Evolutionary conservation across 2,888 invertebrate species (phyloP), one percentile per base, ranked within the genome.

Genomic region (Carterocephalus palaemon): DNA sequence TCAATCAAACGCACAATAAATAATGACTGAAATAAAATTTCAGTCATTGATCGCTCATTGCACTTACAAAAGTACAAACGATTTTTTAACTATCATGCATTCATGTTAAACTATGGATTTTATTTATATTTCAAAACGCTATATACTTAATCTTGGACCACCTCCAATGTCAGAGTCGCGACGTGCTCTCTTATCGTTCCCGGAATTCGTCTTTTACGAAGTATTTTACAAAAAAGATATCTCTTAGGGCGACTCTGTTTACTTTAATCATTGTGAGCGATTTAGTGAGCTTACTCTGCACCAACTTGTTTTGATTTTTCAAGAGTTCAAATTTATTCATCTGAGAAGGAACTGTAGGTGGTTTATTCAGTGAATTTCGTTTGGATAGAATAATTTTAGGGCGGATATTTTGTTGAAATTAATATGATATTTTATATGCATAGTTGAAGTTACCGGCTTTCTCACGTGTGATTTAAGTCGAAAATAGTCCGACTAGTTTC

Each of bases 201-300:
- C 60, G 65, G 81, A 79, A 80, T 79, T 74, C 79, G 73, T 77
- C 75, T 77, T 70, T 74, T 74, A 77, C 79, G 72, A 67, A 79
- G 77, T 82, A 81, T 80, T 80, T 77, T 69, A 73, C 68, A 75
- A 76, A 79, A 77, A 73, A 73, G 67, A 73, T 72, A 71, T 70
- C 75, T 74, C 63, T 64, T 69, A 64, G 62, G 68, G 73, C 56
- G 62, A 68, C 73, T 70, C 70, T 81, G 78, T 77, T 80, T 71
- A 67, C 70, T 78, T 75, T 75, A 75, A 76, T 79, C 62, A 64
- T 71, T 70, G 69, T 69, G 70, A 75, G 63, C 70, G 75, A 76
- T 74, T 77, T 75, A 73, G 65, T 63, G 57, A 66, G 68, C 56
- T 47, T 34, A 41, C 40, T 34, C 43, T 22, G 39, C 38, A 31